Conservation (phyloP, 2,888 invertebrate genomes). For the Papilio gigon region DNA sequence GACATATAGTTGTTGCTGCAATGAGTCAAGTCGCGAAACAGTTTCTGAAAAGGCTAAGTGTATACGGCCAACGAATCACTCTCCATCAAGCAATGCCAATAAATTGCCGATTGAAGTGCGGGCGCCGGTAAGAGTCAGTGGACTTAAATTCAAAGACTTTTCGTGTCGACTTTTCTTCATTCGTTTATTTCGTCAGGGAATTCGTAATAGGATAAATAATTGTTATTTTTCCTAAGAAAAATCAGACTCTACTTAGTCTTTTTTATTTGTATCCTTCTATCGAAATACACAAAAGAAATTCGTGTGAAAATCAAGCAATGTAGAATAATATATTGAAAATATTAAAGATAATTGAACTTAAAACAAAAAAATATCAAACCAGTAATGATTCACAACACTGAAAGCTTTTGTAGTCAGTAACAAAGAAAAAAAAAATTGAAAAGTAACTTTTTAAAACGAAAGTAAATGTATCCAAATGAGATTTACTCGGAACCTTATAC, state of each 20-base stretch:
- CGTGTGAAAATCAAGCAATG: too few species aligned
- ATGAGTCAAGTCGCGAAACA: slow-evolving; percentile 51
- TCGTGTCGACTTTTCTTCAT: slow-evolving; percentile 29
- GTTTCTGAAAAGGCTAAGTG: slow-evolving; percentile 3
- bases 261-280: too few species aligned
- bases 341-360: not conserved
- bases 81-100: slow-evolving; percentile 38
- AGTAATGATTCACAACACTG: slow-evolving; percentile 3
- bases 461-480: slow-evolving; percentile 75
- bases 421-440: slow-evolving; percentile 40
- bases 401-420: slow-evolving; percentile 20
- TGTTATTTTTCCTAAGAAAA: slow-evolving; percentile 12
- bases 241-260: not conserved
- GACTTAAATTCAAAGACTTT: slow-evolving; percentile 38
- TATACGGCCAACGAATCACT: slow-evolving; percentile 41
- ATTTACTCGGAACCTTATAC: slow-evolving; percentile 72
- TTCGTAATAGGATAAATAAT: slow-evolving; percentile 29
- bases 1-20: slow-evolving; percentile 63
- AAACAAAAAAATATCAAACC: not conserved
- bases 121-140: slow-evolving; percentile 38
- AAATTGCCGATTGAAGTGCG: slow-evolving; percentile 38
- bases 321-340: too few species aligned
- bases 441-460: slow-evolving; percentile 63
- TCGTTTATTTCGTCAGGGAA: slow-evolving; percentile 34
- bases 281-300: too few species aligned